Conservation (phyloP, 1,140 invertebrate genomes). For the Lutraria rhynchaena region DNA sequence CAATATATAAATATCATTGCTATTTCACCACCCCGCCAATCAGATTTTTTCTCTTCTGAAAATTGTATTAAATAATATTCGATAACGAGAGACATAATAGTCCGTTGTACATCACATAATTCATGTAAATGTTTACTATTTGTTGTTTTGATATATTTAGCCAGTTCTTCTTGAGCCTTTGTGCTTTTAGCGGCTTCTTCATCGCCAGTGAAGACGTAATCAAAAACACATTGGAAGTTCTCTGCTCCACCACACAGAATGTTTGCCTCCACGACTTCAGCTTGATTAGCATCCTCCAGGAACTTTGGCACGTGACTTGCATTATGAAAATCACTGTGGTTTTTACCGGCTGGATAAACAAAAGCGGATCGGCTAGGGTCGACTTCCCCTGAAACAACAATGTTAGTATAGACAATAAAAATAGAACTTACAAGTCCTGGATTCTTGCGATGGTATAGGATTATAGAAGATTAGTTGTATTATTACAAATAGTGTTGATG, state of each 20-base stretch:
- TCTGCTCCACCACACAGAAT: not conserved
- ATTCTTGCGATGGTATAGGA: too few species aligned
- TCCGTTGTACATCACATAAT: too few species aligned
- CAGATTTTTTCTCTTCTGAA: too few species aligned
- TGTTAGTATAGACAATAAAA: too few species aligned
- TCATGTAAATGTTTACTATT: not conserved
- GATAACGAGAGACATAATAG: too few species aligned
- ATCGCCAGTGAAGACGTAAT: slow-evolving; percentile 11
- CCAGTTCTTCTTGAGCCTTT: not conserved
- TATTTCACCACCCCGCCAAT: too few species aligned
- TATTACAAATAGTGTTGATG: too few species aligned
- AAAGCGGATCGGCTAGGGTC: not conserved
- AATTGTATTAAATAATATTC: too few species aligned
- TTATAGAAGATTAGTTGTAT: too few species aligned
- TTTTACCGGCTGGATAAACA: not conserved
- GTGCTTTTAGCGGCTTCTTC: not conserved
- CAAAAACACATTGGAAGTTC: slow-evolving; percentile 6
- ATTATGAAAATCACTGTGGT: not conserved
- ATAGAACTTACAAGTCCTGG: too few species aligned
- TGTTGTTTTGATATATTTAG: not conserved
- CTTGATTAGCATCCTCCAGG: not conserved
- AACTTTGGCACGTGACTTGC: not conserved
- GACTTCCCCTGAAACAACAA: not conserved
- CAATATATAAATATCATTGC: too few species aligned
- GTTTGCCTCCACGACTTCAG: not conserved